Conservation (phyloP, 2,888 invertebrate genomes). For the Metellina segmentata region DNA sequence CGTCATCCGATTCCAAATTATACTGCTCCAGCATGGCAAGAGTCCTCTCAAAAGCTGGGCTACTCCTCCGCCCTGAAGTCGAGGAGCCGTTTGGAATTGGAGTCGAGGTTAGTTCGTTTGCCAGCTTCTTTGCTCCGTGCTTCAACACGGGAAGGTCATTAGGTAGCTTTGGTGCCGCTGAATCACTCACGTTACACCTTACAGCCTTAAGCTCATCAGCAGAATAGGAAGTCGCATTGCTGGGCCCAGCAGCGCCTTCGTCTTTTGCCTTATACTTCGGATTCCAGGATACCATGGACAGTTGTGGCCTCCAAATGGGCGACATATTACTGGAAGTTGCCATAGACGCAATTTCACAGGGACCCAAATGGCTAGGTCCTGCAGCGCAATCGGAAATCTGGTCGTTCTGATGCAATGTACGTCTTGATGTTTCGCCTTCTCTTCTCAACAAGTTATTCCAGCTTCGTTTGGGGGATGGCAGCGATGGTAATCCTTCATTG, state of each 20-base stretch:
- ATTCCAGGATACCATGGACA: too few species aligned
- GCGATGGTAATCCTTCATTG: neutral
- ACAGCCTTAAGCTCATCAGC: neutral
- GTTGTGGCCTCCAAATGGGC: neutral
- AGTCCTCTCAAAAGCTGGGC: slow-evolving; percentile 45
- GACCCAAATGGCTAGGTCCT: too few species aligned
- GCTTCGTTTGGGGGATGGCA: slow-evolving; percentile 15
- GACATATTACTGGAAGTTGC: neutral
- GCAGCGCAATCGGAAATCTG: too few species aligned
- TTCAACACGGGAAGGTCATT: too few species aligned
- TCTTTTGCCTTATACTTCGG: too few species aligned
- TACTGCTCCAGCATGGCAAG: slow-evolving; percentile 48
- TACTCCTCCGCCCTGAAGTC: neutral
- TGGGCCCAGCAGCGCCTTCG: slow-evolving; percentile 41
- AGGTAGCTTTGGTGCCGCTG: too few species aligned
- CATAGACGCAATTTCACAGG: too few species aligned
- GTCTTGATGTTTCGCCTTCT: neutral
- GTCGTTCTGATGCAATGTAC: too few species aligned
- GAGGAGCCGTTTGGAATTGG: neutral
- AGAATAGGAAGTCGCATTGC: neutral
- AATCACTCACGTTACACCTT: too few species aligned
- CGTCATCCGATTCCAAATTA: slow-evolving; percentile 65
- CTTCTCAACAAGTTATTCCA: neutral
- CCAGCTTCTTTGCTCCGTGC: too few species aligned
- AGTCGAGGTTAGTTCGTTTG: too few species aligned